Base-by-base conservation (phyloP, 1,140 invertebrate genomes). In the Drosophila insularis region DNA sequence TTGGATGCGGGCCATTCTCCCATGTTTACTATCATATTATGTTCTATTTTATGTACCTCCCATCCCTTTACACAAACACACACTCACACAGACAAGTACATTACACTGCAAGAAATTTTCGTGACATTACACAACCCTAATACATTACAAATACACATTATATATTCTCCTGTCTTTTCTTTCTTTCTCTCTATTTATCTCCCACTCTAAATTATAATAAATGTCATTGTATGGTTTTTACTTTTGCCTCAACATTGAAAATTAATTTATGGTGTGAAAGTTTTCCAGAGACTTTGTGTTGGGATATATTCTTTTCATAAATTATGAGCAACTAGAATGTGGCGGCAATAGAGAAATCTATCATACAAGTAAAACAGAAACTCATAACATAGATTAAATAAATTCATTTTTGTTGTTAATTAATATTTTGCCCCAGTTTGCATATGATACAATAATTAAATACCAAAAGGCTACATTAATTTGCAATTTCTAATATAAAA, bases 191-290 rank as follows among this genome's bases (percentile, higher is more conserved):
- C 19, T 13, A 21, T 40, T 31, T 50, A 2, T 54, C 39, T 50
- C 31, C 10, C 39, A 43, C n/a, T 53, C 23, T 82, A 82, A 80
- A 87, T 87, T 89, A 89, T 80, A 89, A 87, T 87, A 82, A 87
- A 89, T 82, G 84, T 87, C 82, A 82, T 74, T 50, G 43, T 21
- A 6, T 8, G 19, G 17, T 50, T 50, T 73, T 70, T 79, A 77
- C 76, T 77, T 72, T 64, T 68, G 63, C 64, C 56, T 50, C 79
- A 76, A 82, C 84, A 87, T 82, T 74, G 69, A 67, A 72, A 67
- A 80, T 89, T 87, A 89, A 87, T 87, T 89, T 89, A 89, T 89
- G 82, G 69, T 72, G 82, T 68, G 63, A 79, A 87, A 89, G 67
- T 79, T 87, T 81, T 39, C 35, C 62, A 58, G 10, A 3, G 8